phyloP scores from a whole-genome alignment of 2,113 vertebrate species.

The Symphodus melops region DNA sequence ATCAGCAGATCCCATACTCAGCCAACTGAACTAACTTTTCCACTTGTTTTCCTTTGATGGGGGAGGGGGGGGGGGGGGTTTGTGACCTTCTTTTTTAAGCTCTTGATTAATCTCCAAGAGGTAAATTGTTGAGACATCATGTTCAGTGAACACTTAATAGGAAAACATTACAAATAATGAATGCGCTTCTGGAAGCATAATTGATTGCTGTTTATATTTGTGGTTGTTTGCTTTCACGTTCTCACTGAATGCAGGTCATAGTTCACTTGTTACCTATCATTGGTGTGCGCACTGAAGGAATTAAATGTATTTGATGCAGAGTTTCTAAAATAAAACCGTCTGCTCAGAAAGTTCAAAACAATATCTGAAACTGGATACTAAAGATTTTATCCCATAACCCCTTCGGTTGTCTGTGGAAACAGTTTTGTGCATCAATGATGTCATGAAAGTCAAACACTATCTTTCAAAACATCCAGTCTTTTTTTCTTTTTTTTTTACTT shows the following conservation, averaged over 20 bases:
- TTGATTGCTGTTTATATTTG: conserved; percentile 41
- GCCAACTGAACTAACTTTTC: neutral
- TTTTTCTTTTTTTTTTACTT: too few relatives aligned
- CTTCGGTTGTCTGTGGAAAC: neutral
- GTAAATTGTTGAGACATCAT: conserved; percentile 38
- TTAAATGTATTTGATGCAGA: neutral
- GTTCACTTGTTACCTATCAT: conserved; percentile 18
- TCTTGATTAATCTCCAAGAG: conserved; percentile 33
- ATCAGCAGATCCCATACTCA: neutral
- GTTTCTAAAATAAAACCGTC: neutral
- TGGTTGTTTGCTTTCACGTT: conserved; percentile 24
- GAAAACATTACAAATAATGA: conserved; percentile 31
- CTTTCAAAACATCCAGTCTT: conserved; percentile 10
- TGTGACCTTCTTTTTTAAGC: conserved; percentile 2
- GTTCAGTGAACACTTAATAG: neutral
- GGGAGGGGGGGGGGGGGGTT: neutral
- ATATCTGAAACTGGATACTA: neutral
- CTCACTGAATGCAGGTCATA: conserved; percentile 10
- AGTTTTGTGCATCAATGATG: neutral
- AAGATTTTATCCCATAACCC: neutral
- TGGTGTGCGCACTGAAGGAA: too few relatives aligned
- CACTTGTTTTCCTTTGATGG: conserved; percentile 1
- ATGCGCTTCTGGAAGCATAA: conserved; percentile 21
- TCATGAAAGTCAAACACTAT: conserved; percentile 1
- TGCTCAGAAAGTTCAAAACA: neutral